phyloP scores from a whole-genome alignment of 1,140 invertebrate species.

The Sminthurinus signatus region DNA sequence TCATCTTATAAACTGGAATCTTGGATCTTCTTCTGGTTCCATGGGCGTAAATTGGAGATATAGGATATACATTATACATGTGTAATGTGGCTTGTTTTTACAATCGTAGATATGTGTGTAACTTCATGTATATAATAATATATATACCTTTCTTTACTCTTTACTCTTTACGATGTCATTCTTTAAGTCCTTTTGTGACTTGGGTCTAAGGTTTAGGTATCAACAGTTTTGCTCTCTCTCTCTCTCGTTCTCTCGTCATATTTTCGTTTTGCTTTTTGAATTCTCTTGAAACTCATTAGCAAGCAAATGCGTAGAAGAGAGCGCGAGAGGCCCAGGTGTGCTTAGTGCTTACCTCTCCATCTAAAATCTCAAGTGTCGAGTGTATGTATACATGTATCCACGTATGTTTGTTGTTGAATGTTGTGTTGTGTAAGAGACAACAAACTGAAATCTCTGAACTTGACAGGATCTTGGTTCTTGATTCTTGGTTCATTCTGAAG shows the following conservation, averaged over 20 bases:
- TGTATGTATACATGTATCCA: too few relatives aligned
- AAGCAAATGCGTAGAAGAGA: slow-evolving; percentile 26
- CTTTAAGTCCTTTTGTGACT: neutral
- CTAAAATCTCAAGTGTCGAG: too few relatives aligned
- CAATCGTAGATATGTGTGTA: neutral
- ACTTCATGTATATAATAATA: neutral
- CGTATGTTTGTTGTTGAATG: too few relatives aligned
- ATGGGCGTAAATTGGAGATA: too few relatives aligned
- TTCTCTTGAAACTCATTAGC: slow-evolving; percentile 27
- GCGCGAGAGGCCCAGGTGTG: slow-evolving; percentile 32
- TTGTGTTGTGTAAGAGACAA: neutral
- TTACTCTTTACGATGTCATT: slow-evolving; percentile 11
- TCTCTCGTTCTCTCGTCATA: slow-evolving; percentile 5
- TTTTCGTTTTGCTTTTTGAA: slow-evolving; percentile 21
- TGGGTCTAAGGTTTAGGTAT: slow-evolving; percentile 7
- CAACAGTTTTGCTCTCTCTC: slow-evolving; percentile 14
- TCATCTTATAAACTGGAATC: too few relatives aligned
- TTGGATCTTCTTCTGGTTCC: too few relatives aligned
- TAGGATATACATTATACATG: too few relatives aligned
- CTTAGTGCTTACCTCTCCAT: too few relatives aligned
- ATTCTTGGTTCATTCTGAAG: too few relatives aligned
- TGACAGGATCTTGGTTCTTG: slow-evolving; percentile 2
- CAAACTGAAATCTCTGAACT: slow-evolving; percentile 4
- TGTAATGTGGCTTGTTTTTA: neutral
- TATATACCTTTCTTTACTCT: neutral